Conservation (phyloP, 2,113 vertebrate genomes). For the Capreolus pygargus region DNA sequence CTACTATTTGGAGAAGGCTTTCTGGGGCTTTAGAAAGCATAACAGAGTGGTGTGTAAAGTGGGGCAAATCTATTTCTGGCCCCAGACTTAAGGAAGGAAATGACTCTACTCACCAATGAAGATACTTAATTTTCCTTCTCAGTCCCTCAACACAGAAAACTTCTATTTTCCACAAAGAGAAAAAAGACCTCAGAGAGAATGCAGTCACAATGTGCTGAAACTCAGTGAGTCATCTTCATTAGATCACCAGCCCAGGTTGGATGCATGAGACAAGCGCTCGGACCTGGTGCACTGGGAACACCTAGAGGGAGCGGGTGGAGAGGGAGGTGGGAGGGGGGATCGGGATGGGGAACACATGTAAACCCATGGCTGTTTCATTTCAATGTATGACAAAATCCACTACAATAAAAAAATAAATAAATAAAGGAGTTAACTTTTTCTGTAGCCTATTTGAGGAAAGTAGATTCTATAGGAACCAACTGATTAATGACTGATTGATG, state of each 20-base stretch:
- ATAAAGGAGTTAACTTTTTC: neutral
- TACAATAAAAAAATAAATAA: too few species aligned
- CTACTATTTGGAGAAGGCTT: neutral
- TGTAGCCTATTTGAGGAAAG: neutral
- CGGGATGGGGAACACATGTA: too few species aligned
- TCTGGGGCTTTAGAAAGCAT: neutral
- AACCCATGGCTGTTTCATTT: too few species aligned
- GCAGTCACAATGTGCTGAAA: neutral
- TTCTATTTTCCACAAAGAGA: conserved; percentile 39
- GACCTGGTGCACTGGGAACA: too few species aligned
- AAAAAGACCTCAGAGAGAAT: neutral
- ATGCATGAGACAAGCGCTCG: too few species aligned
- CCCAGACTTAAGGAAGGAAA: neutral
- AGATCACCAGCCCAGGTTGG: too few species aligned
- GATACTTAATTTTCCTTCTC: neutral
- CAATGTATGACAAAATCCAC: too few species aligned
- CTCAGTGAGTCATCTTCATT: neutral
- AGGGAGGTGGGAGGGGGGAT: too few species aligned
- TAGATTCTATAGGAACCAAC: neutral
- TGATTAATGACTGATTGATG: neutral
- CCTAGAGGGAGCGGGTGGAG: too few species aligned
- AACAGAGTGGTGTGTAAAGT: neutral
- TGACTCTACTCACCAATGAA: neutral
- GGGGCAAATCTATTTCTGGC: neutral
- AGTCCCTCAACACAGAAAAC: conserved; percentile 1